These are phyloP conservation scores for Neofelis nebulosa DNA, from an alignment of 2,113 vertebrate species.

Conservation along the genomic window DNA sequence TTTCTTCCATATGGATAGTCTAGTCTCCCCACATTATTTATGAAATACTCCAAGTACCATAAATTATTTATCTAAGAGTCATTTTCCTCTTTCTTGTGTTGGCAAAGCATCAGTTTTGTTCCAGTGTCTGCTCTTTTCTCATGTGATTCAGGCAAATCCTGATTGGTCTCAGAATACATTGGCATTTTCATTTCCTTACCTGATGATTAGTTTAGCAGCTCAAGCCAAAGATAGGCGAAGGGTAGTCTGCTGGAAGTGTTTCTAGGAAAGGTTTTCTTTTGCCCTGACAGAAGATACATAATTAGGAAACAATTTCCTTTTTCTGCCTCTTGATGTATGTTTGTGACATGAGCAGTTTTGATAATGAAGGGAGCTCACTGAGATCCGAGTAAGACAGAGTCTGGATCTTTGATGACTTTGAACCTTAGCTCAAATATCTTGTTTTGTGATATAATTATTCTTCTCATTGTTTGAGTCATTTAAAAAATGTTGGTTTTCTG, in stretches of 20 bases:
- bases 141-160: not conserved
- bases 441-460: not conserved
- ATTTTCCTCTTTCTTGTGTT: not conserved
- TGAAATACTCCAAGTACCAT: not conserved
- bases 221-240: not conserved
- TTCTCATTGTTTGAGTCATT: not conserved
- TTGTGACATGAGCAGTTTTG: not conserved
- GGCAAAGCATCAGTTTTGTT: not conserved
- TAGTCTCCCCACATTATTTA: not conserved
- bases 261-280: not conserved
- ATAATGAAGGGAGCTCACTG: not conserved
- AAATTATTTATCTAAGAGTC: not conserved
- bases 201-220: not conserved
- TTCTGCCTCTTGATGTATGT: not conserved
- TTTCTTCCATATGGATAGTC: not conserved
- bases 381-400: not conserved
- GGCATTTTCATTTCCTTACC: not conserved
- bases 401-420: not conserved
- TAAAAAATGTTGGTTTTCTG: not conserved
- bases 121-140: not conserved
- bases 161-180: not conserved
- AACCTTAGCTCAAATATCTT: not conserved
- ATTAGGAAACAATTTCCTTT: not conserved
- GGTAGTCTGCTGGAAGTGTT: not conserved
- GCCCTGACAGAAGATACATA: not conserved